Conservation (phyloP, 2,113 vertebrate species). For the Lichenostomus cassidix region DNA sequence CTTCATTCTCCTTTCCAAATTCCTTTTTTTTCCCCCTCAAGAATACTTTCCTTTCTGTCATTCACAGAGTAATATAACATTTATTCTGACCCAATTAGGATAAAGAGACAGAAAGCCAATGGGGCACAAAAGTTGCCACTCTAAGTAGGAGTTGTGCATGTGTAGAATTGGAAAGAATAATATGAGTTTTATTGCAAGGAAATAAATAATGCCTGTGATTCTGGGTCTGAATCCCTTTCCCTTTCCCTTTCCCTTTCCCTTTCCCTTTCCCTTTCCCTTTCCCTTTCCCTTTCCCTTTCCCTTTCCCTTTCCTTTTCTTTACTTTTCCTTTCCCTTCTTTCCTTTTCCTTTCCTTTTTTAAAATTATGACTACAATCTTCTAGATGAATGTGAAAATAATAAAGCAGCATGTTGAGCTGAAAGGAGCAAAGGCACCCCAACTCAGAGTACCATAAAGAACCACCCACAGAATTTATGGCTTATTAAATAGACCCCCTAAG, state of each 20-base stretch:
- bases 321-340: background rate
- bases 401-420: background rate
- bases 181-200: background rate
- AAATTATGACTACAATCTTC: background rate
- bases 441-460: background rate
- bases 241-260: no score
- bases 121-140: background rate
- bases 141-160: background rate
- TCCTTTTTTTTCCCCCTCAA: background rate
- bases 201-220: background rate
- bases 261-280: background rate
- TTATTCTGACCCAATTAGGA: background rate
- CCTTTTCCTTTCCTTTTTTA: background rate
- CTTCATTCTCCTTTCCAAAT: background rate
- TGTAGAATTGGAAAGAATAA: background rate
- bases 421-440: background rate
- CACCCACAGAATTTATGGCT: background rate
- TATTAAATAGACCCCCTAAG: background rate
- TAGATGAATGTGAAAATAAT: background rate
- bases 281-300: background rate
- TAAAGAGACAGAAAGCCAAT: background rate
- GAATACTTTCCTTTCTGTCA: background rate
- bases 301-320: background rate
- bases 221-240: background rate
- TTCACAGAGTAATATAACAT: background rate